phyloP scores from a whole-genome alignment of 1,140 invertebrate species.

The Anastrepha ludens region DNA sequence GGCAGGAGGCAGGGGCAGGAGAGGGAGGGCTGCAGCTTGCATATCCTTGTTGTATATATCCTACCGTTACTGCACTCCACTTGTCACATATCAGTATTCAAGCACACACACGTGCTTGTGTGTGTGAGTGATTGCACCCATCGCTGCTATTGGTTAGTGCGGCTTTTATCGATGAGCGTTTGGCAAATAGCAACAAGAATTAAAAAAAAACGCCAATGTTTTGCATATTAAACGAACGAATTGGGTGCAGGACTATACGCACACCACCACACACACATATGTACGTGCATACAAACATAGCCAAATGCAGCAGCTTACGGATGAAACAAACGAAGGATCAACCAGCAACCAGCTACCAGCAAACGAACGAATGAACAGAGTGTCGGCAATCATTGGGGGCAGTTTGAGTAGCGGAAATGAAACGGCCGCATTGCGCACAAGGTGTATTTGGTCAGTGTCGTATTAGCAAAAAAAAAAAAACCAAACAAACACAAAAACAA shows the following conservation, averaged over 20 bases:
- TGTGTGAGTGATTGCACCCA: constrained; percentile 24
- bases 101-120: neutral
- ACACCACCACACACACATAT: neutral
- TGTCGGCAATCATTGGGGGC: neutral
- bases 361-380: neutral
- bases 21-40: neutral
- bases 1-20: neutral
- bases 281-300: neutral
- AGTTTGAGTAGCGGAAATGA: constrained; percentile 44
- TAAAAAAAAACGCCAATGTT: constrained; percentile 49
- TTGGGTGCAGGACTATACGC: constrained; percentile 35
- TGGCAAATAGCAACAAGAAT: constrained; percentile 50
- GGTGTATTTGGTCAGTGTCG: constrained; percentile 37
- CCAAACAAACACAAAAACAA: neutral
- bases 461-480: neutral
- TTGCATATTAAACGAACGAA: constrained; percentile 56
- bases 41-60: constrained; percentile 32
- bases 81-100: neutral
- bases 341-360: too few relatives aligned
- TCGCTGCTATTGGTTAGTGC: constrained; percentile 58
- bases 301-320: constrained; percentile 31
- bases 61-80: neutral
- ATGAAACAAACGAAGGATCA: neutral
- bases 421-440: constrained; percentile 47
- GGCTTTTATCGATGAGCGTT: constrained; percentile 58